These are phyloP conservation scores for Tethea ocularis DNA, from an alignment of 2,888 invertebrate genomes.

Conservation along the genomic window DNA sequence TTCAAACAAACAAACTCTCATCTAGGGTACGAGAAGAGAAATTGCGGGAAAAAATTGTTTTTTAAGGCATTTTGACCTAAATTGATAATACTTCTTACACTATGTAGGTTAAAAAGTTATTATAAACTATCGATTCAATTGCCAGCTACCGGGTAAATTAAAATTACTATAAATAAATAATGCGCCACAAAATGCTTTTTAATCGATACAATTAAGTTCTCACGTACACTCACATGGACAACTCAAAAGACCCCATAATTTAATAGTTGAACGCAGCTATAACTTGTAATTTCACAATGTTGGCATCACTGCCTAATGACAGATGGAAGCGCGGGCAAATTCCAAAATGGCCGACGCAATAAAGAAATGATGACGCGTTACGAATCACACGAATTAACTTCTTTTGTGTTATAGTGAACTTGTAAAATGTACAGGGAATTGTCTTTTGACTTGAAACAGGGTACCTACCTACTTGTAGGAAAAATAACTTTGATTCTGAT, in stretches of 20 bases:
- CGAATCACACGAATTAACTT: conserved; percentile 71
- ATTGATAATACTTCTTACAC: neutral
- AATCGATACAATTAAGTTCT: conserved; percentile 65
- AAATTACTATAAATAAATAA: conserved; percentile 22
- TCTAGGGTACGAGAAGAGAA: too few species aligned
- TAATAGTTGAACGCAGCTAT: conserved; percentile 72
- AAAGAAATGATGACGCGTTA: conserved; percentile 71
- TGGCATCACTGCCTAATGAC: conserved; percentile 80
- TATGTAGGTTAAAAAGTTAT: neutral
- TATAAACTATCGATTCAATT: neutral
- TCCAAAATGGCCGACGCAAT: conserved; percentile 73
- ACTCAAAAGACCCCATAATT: conserved; percentile 66
- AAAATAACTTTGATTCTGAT: conserved; percentile 17
- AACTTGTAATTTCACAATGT: conserved; percentile 77
- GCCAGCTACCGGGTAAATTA: neutral
- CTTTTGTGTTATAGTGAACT: conserved; percentile 60
- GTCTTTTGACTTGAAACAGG: conserved; percentile 37
- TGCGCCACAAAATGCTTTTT: conserved; percentile 61
- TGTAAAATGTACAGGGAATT: conserved; percentile 48
- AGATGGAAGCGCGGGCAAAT: conserved; percentile 67
- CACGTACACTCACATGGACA: conserved; percentile 48
- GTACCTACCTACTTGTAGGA: conserved; percentile 21
- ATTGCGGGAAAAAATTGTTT: too few species aligned
- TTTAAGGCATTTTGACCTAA: too few species aligned
- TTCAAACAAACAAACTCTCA: too few species aligned